Conservation (phyloP, 2,797 vertebrate genomes). For the Orientallactaga sibirica region DNA sequence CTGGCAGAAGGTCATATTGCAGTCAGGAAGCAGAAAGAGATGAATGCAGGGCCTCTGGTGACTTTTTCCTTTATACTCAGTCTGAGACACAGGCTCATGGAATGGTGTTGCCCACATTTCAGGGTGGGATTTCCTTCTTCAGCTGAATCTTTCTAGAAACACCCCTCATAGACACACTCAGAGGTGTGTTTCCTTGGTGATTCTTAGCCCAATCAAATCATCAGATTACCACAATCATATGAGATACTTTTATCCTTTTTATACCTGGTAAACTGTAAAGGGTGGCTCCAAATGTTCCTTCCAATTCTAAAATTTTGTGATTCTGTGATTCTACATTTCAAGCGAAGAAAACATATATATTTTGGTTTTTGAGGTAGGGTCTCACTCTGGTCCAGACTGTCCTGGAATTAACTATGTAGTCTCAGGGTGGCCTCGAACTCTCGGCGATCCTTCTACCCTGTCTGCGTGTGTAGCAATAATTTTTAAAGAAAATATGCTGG, state of each 20-base stretch:
- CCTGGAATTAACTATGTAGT: no score
- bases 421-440: no score
- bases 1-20: not conserved
- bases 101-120: not conserved
- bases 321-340: slow-evolving; percentile 49
- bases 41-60: not conserved
- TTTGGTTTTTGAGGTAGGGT: no score
- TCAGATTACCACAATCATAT: no score
- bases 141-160: not conserved
- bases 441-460: no score
- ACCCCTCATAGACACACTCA: not conserved
- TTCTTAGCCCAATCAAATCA: not conserved
- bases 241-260: not conserved
- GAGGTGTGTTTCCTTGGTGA: not conserved
- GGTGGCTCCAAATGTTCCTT: not conserved
- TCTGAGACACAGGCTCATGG: not conserved
- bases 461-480: no score
- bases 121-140: not conserved
- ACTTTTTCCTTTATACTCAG: not conserved
- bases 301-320: slow-evolving; percentile 46
- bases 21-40: not conserved
- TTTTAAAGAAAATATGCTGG: no score
- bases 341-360: not conserved
- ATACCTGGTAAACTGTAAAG: not conserved
- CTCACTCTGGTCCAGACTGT: no score